phyloP scores from a whole-genome alignment of 2,113 vertebrate genomes.

The Atrichornis clamosus region DNA sequence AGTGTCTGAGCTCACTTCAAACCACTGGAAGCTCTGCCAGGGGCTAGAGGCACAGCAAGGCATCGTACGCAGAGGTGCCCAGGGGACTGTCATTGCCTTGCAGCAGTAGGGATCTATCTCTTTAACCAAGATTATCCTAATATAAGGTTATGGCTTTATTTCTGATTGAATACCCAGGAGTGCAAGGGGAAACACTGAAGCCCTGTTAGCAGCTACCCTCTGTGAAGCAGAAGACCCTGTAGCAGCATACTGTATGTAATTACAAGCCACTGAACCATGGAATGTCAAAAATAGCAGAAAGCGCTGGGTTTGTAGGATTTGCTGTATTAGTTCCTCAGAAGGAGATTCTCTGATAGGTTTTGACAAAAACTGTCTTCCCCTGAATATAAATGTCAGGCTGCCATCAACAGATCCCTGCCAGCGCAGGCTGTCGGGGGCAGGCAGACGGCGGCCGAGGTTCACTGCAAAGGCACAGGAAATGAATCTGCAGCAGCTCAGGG shows the following conservation, averaged over 20 bases:
- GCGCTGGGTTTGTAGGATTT: neutral
- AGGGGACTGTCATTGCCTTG: neutral
- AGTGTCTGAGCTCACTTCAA: neutral
- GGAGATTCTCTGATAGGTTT: neutral
- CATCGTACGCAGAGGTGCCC: neutral
- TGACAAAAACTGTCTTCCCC: neutral
- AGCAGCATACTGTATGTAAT: neutral
- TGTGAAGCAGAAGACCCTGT: neutral
- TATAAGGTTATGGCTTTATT: neutral
- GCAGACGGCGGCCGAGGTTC: accelerated
- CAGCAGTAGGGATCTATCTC: neutral
- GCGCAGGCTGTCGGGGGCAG: accelerated
- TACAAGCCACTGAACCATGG: neutral
- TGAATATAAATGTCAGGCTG: neutral
- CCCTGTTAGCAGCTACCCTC: neutral
- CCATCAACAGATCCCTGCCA: neutral
- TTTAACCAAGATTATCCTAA: neutral
- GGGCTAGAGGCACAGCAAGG: neutral
- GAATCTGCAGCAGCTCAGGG: neutral
- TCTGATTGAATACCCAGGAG: neutral
- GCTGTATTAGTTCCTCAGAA: neutral
- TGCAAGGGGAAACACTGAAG: neutral
- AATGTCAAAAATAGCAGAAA: neutral
- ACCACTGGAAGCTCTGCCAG: neutral
- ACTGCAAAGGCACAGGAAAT: neutral